Conservation (phyloP, 2,888 invertebrate genomes). For the Zaprionus obscuricornis region DNA sequence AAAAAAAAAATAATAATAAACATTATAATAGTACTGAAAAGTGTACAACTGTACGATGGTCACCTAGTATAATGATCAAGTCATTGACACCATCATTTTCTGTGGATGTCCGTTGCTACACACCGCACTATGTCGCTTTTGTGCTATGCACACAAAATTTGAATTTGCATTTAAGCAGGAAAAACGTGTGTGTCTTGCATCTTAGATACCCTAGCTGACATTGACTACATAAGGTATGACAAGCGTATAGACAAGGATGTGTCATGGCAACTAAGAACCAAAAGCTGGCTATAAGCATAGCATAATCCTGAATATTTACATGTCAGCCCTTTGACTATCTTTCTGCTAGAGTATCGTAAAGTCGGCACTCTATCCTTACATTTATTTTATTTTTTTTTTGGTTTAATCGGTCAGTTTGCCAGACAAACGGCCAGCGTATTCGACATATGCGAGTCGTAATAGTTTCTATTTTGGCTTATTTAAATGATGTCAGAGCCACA, state of each 20-base stretch:
- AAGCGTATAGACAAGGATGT: no score
- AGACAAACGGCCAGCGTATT: conserved; percentile 31
- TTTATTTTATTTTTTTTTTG: conserved; percentile 6
- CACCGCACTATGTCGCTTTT: conserved; percentile 13
- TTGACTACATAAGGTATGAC: no score
- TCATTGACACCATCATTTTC: conserved; percentile 49
- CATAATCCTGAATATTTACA: no score
- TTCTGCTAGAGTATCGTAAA: no score
- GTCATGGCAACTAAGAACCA: no score
- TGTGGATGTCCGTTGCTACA: conserved; percentile 49
- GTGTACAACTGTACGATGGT: conserved; percentile 27
- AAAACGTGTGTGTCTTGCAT: conserved; percentile 32
- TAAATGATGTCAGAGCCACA: conserved; percentile 67
- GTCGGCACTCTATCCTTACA: no score
- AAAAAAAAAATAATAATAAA: conserved; percentile 7
- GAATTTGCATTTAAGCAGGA: conserved; percentile 41
- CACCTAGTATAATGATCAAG: conserved; percentile 39
- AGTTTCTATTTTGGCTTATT: conserved; percentile 57
- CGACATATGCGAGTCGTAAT: conserved; percentile 51
- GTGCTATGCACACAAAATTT: conserved; percentile 47
- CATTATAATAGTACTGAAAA: conserved; percentile 4
- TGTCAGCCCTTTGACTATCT: no score
- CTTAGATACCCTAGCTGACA: no score
- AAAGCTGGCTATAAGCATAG: no score
- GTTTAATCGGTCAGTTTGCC: conserved; percentile 56